Evolutionary conservation across 2,888 invertebrate species (phyloP).

Genomic region (Lypha dubia): DNA sequence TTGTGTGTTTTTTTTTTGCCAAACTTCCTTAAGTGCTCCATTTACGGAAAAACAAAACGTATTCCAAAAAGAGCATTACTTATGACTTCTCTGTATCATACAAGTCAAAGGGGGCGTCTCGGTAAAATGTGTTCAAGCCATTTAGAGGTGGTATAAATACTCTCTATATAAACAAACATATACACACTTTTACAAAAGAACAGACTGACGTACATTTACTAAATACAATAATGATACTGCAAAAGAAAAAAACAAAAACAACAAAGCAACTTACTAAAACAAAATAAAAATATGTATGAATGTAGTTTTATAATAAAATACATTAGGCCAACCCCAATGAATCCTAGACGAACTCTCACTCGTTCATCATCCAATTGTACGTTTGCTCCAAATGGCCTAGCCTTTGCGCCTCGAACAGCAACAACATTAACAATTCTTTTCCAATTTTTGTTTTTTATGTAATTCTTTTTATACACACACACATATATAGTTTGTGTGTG

Average conservation of each 20-base stretch:
- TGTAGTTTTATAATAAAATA: constrained; percentile 74
- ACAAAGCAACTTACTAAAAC: constrained; percentile 8
- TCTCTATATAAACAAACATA: constrained; percentile 64
- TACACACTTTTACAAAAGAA: background rate
- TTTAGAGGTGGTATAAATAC: constrained; percentile 73
- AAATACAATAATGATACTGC: constrained; percentile 31
- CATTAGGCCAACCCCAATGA: constrained; percentile 78
- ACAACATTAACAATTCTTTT: constrained; percentile 62
- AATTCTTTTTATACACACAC: background rate
- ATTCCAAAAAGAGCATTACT: constrained; percentile 65
- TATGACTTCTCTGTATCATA: constrained; percentile 64
- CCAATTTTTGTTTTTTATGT: too few relatives aligned
- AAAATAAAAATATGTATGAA: constrained; percentile 74
- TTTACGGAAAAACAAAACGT: constrained; percentile 33
- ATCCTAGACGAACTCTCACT: constrained; percentile 75
- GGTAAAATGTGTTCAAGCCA: constrained; percentile 71
- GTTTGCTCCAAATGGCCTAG: constrained; percentile 78
- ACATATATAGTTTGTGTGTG: constrained; percentile 23
- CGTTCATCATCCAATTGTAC: constrained; percentile 82
- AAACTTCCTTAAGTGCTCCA: constrained; percentile 64
- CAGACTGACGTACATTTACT: constrained; percentile 45
- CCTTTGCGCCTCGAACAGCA: constrained; percentile 71
- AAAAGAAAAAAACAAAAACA: constrained; percentile 25
- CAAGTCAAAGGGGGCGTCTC: constrained; percentile 72
- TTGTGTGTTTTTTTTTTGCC: constrained; percentile 15